Conservation (phyloP, 2,113 vertebrate species). For the Pseudopipra pipra region DNA sequence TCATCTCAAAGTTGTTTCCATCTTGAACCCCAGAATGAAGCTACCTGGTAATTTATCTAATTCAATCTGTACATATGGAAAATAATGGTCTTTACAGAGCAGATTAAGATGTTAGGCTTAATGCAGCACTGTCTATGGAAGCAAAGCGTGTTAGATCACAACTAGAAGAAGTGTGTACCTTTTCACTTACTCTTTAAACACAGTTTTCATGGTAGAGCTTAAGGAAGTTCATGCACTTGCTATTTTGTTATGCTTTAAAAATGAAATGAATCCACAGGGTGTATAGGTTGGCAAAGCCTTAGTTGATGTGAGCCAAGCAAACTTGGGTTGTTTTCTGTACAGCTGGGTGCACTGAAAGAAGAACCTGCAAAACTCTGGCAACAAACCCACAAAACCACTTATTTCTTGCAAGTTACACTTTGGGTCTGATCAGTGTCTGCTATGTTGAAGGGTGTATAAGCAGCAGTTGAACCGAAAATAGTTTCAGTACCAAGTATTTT, state of each 20-base stretch:
- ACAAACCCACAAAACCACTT: neutral
- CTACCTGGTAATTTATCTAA: neutral
- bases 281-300: neutral
- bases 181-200: neutral
- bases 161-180: neutral
- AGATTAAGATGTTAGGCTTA: neutral
- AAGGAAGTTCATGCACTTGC: neutral
- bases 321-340: slow-evolving; percentile 1
- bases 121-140: accelerated
- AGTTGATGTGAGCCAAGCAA: neutral
- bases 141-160: neutral
- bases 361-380: slow-evolving; percentile 19
- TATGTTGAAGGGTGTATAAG: neutral
- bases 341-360: neutral
- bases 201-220: neutral
- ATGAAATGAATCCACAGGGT: neutral
- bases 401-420: neutral
- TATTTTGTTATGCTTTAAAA: neutral
- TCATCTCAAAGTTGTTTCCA: neutral
- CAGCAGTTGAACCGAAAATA: neutral
- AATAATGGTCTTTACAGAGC: neutral
- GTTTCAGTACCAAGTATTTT: neutral
- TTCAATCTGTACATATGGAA: neutral
- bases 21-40: neutral
- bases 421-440: neutral